phyloP scores from a whole-genome alignment of 64 coral and sea anemone genomes.

The Montipora cactus region DNA sequence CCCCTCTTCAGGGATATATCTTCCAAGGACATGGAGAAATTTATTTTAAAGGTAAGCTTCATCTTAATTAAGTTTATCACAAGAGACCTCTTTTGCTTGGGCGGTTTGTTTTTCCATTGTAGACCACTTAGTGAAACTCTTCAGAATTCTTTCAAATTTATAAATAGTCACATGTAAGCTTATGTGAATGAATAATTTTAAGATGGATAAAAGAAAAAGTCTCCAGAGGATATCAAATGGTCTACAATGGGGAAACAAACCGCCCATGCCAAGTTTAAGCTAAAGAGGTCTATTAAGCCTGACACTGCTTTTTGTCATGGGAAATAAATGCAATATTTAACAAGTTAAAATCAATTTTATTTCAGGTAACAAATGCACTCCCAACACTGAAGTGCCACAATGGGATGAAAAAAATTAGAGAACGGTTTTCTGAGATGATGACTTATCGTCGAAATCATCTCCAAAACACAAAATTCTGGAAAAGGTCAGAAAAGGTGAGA shows the following conservation, averaged over 20 bases:
- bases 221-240: neutral
- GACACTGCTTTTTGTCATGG: slow-evolving; percentile 52
- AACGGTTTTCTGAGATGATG: slow-evolving; percentile 48
- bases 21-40: slow-evolving; percentile 60
- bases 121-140: neutral
- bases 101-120: neutral
- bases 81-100: neutral
- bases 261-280: neutral
- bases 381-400: slow-evolving; percentile 49
- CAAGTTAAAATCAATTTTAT: slow-evolving; percentile 49
- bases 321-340: slow-evolving; percentile 61
- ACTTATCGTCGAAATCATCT: slow-evolving; percentile 50
- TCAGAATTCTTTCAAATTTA: neutral
- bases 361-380: slow-evolving; percentile 66
- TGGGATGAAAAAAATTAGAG: slow-evolving; percentile 51
- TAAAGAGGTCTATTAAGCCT: slow-evolving; percentile 25
- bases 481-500: slow-evolving; percentile 71
- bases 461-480: slow-evolving; percentile 62
- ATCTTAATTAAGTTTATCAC: slow-evolving; percentile 34
- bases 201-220: slow-evolving; percentile 16
- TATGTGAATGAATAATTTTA: slow-evolving; percentile 3
- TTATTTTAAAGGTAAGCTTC: slow-evolving; percentile 53
- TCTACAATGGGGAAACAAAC: neutral
- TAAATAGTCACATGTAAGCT: neutral
- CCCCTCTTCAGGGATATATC: slow-evolving; percentile 49